A percentile compares a stretch with the other conserved stretches of the same genome.
Evolutionary conservation across 2,888 invertebrate genomes (phyloP).

Genomic region (Corythucha ciliata): DNA sequence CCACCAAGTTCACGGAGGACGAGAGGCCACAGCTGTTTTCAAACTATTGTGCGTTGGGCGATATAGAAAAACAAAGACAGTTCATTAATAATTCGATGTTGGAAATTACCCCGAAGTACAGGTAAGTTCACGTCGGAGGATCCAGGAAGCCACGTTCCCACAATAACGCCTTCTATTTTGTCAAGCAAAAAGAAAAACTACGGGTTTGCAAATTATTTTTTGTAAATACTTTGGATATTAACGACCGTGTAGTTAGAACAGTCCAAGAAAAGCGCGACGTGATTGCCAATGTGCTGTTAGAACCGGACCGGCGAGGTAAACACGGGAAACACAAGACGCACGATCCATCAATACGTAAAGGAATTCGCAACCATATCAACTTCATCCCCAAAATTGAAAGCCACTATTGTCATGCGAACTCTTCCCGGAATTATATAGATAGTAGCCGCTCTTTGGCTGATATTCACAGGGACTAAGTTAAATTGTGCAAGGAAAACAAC

Average conservation of each 20-base stretch:
- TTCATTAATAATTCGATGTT: slow-evolving; percentile 19
- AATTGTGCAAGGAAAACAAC: neutral
- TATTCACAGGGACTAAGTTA: neutral
- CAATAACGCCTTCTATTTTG: too few relatives aligned
- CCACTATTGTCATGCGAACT: slow-evolving; percentile 28
- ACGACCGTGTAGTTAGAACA: slow-evolving; percentile 11
- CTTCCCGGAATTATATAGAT: slow-evolving; percentile 30
- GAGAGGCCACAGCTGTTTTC: slow-evolving; percentile 16
- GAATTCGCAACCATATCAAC: slow-evolving; percentile 23
- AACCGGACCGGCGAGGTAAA: slow-evolving; percentile 16
- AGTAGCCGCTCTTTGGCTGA: neutral
- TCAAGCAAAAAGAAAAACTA: too few relatives aligned
- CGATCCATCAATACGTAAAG: slow-evolving; percentile 3
- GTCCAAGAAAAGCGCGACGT: slow-evolving; percentile 17
- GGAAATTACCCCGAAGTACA: too few relatives aligned
- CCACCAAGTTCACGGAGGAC: slow-evolving; percentile 18
- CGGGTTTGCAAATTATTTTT: slow-evolving; percentile 18
- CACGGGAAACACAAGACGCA: slow-evolving; percentile 22
- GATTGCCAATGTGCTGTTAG: slow-evolving; percentile 12
- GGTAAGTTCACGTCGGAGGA: neutral
- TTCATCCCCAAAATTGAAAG: slow-evolving; percentile 29
- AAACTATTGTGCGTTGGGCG: slow-evolving; percentile 20
- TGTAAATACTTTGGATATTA: slow-evolving; percentile 9
- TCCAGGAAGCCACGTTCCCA: neutral
- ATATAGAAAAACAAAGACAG: too few relatives aligned